phyloP scores from a whole-genome alignment of 2,797 vertebrate species.

The Myotis daubentonii region DNA sequence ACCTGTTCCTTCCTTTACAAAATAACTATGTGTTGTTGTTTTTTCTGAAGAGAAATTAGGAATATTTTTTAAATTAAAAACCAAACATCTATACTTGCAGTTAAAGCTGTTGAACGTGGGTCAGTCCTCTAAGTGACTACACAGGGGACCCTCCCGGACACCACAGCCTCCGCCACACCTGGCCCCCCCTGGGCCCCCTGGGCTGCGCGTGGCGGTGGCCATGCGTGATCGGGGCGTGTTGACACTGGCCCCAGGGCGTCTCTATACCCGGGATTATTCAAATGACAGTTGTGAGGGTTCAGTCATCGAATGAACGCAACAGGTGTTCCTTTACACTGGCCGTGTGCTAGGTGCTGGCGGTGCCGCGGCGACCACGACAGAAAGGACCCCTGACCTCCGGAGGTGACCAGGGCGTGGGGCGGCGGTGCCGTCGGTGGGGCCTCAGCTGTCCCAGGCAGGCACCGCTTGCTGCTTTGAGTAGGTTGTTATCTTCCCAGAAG shows the following conservation, averaged over 20 bases:
- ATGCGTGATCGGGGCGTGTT: fast-evolving
- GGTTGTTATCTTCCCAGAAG: background rate
- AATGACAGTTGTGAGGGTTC: fast-evolving
- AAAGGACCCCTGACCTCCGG: background rate
- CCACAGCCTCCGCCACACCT: background rate
- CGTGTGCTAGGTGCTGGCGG: fast-evolving
- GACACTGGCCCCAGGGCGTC: background rate
- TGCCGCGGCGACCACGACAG: fast-evolving
- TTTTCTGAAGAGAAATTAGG: background rate
- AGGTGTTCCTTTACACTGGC: too few species aligned
- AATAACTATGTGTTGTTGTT: background rate
- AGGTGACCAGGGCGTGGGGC: background rate
- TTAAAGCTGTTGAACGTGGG: fast-evolving
- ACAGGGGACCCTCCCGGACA: fast-evolving
- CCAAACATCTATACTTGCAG: background rate
- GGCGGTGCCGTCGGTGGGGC: fast-evolving
- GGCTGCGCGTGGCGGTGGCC: fast-evolving
- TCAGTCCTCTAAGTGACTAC: fast-evolving
- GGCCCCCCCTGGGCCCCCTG: fast-evolving
- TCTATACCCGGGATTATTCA: background rate
- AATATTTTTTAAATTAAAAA: background rate
- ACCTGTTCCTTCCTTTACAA: background rate
- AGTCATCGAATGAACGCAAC: fast-evolving
- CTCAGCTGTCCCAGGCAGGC: background rate
- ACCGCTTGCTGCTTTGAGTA: fast-evolving